Percentiles rank a stretch among this genome's conserved stretches.
Evolutionary conservation across 1,140 invertebrate genomes (phyloP).

Genomic region (Microplitis mediator): DNA sequence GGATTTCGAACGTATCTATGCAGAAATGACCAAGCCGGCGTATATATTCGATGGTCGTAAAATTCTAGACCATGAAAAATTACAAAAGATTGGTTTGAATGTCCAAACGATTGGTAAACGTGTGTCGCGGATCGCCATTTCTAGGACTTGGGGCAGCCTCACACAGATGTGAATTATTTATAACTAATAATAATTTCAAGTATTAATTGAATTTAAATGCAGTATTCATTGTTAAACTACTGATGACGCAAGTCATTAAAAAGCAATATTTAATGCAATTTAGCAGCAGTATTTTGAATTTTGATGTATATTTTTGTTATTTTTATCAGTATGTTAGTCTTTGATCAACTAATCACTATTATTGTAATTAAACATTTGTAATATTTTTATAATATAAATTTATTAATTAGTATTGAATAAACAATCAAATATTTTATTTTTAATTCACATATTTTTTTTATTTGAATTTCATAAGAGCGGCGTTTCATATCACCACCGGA

Average conservation of each 20-base stretch:
- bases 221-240: not conserved
- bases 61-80: constrained; percentile 84
- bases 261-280: no score
- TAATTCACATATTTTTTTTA: no score
- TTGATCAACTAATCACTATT: not conserved
- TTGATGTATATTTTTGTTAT: no score
- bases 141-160: constrained; percentile 71
- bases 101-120: constrained; percentile 95
- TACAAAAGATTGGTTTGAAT: constrained; percentile 92
- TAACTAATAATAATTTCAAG: not conserved
- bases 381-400: no score
- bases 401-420: no score
- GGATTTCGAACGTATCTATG: constrained; percentile 90
- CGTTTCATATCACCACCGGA: no score
- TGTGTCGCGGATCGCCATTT: constrained; percentile 66
- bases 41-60: constrained; percentile 98
- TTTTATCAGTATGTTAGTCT: not conserved
- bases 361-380: no score
- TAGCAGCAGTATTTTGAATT: no score
- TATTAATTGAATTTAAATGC: not conserved
- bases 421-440: no score
- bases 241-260: not conserved
- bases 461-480: no score
- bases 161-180: constrained; percentile 43
- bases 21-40: constrained; percentile 96